A percentile compares a stretch with the other conserved stretches of the same genome.
Evolutionary conservation across 2,888 invertebrate species (phyloP).

Genomic region (Phaedon cochleariae): DNA sequence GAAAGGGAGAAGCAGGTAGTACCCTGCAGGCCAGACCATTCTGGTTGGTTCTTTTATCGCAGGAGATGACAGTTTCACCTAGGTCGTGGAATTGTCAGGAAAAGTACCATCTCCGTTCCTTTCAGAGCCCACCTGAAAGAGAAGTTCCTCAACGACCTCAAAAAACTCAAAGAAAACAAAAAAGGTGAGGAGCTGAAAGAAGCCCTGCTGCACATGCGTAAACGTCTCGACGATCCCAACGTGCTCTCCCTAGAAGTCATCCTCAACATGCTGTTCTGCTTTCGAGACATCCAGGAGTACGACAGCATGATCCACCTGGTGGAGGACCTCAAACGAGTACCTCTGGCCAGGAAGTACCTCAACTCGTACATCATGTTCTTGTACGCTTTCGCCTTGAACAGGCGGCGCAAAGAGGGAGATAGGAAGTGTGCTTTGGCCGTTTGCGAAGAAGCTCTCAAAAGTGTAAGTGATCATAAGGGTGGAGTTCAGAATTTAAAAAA

Average conservation of each 20-base stretch:
- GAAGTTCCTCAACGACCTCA: constrained; percentile 92
- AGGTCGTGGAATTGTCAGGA: too few species aligned
- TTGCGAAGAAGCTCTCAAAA: constrained; percentile 89
- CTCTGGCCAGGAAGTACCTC: constrained; percentile 86
- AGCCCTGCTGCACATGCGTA: constrained; percentile 88
- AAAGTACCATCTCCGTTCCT: background rate
- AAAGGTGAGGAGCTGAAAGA: constrained; percentile 83
- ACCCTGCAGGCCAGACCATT: too few species aligned
- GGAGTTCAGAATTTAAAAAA: too few species aligned
- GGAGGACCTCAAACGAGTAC: constrained; percentile 90
- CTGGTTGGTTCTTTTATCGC: too few species aligned
- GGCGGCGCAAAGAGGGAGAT: constrained; percentile 93
- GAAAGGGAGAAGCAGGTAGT: too few species aligned
- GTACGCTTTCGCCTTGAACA: constrained; percentile 96
- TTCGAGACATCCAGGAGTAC: constrained; percentile 93
- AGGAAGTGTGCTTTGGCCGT: constrained; percentile 92
- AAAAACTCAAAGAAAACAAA: constrained; percentile 89
- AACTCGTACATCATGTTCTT: constrained; percentile 91
- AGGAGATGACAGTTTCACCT: too few species aligned
- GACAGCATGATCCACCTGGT: constrained; percentile 97
- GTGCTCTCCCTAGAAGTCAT: constrained; percentile 96
- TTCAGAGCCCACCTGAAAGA: constrained; percentile 94
- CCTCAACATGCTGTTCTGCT: constrained; percentile 91
- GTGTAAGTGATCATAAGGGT: constrained; percentile 52
- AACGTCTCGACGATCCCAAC: constrained; percentile 94